Evolutionary conservation across 2,797 vertebrate genomes (phyloP).

Genomic region (Muscicapa comitata): DNA sequence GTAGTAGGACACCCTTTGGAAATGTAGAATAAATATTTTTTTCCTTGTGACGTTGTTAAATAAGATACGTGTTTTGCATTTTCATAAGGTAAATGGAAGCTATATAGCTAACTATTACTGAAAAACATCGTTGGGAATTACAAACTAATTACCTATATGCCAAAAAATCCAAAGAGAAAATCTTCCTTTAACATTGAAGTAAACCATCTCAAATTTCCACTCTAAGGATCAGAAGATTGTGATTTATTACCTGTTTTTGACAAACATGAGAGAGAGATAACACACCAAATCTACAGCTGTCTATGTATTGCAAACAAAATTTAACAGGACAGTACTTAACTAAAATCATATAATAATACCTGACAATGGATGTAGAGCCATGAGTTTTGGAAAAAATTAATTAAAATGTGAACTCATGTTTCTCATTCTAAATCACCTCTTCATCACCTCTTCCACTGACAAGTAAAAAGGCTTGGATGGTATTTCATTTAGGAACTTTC

Average conservation of each 20-base stretch:
- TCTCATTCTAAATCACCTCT: background rate
- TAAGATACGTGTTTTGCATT: background rate
- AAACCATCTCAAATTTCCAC: background rate
- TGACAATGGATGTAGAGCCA: background rate
- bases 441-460: background rate
- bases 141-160: background rate
- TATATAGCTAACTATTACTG: background rate
- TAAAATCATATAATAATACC: background rate
- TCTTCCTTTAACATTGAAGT: background rate
- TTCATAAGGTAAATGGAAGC: background rate
- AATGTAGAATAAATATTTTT: background rate
- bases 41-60: background rate
- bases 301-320: background rate
- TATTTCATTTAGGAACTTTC: background rate
- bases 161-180: background rate
- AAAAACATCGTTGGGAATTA: background rate
- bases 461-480: background rate
- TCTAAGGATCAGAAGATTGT: background rate
- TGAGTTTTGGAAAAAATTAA: background rate
- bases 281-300: background rate
- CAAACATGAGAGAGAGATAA: rapidly evolving
- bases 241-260: background rate
- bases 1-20: background rate
- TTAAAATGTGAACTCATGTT: background rate
- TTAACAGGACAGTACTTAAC: background rate